A percentile compares a stretch with the other conserved stretches of the same genome.
Evolutionary conservation across 2,888 invertebrate species (phyloP).

Genomic region (Spisula solida): DNA sequence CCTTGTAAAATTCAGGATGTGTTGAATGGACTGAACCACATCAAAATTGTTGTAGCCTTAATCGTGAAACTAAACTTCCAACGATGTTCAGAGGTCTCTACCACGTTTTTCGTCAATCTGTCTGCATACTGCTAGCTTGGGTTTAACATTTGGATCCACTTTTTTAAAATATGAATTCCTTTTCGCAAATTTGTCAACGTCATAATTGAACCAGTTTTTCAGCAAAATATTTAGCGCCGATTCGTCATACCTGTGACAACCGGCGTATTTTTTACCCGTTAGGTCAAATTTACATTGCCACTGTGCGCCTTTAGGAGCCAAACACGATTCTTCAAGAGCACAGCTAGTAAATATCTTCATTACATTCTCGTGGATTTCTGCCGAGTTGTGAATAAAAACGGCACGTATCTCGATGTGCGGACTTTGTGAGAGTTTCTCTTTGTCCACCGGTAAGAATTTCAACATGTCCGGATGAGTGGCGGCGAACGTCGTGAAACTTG

Average conservation of each 20-base stretch:
- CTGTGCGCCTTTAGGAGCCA: slow-evolving; percentile 81
- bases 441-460: slow-evolving; percentile 83
- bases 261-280: slow-evolving; percentile 75
- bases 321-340: slow-evolving; percentile 85
- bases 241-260: slow-evolving; percentile 87
- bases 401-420: slow-evolving; percentile 81
- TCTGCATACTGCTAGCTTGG: slow-evolving; percentile 68
- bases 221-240: slow-evolving; percentile 87
- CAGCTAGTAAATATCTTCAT: slow-evolving; percentile 86
- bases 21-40: too few relatives aligned
- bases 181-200: slow-evolving; percentile 75
- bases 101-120: slow-evolving; percentile 54
- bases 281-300: slow-evolving; percentile 77
- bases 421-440: slow-evolving; percentile 75
- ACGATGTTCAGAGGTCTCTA: slow-evolving; percentile 38
- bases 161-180: slow-evolving; percentile 69
- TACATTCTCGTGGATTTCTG: slow-evolving; percentile 77
- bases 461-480: slow-evolving; percentile 85
- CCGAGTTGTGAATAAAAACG: slow-evolving; percentile 85
- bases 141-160: slow-evolving; percentile 69
- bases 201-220: slow-evolving; percentile 84
- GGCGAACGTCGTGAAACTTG: slow-evolving; percentile 77
- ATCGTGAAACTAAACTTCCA: too few relatives aligned
- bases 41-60: too few relatives aligned
- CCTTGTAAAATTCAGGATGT: too few relatives aligned